phyloP scores from a whole-genome alignment of 1,140 invertebrate species.

The Thrips palmi region DNA sequence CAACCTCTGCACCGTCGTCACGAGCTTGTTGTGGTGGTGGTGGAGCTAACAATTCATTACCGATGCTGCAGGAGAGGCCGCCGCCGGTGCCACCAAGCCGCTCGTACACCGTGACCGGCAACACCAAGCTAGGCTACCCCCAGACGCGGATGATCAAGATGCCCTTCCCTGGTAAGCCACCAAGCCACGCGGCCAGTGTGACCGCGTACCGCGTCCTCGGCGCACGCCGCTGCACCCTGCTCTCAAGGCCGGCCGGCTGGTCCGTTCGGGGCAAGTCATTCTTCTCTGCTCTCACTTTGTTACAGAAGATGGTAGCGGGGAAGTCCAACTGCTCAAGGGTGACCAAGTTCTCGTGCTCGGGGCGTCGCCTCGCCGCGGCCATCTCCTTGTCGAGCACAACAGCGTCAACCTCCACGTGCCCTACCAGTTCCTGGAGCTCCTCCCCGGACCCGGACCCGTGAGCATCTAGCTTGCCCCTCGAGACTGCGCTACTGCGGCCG shows the following conservation, averaged over 20 bases:
- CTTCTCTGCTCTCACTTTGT: constrained; percentile 9
- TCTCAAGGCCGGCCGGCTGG: neutral
- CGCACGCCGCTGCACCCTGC: no score
- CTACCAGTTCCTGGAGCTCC: constrained; percentile 68
- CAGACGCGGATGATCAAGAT: constrained; percentile 81
- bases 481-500: no score
- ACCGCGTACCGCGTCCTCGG: no score
- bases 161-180: constrained; percentile 54
- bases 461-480: no score
- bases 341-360: constrained; percentile 67
- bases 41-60: constrained; percentile 1
- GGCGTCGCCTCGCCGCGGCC: constrained; percentile 56
- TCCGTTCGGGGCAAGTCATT: neutral
- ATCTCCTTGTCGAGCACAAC: constrained; percentile 67
- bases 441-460: constrained; percentile 22
- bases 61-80: constrained; percentile 48
- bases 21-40: no score
- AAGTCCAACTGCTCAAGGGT: constrained; percentile 51
- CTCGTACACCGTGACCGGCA: constrained; percentile 75
- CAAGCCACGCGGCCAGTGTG: no score
- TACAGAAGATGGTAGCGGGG: constrained; percentile 35
- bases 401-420: constrained; percentile 64
- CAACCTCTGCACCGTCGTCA: no score
- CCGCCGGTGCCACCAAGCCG: constrained; percentile 77
- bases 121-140: constrained; percentile 83